Evolutionary conservation across 2,797 vertebrate species (phyloP), one percentile per base, ranked within the genome.

Genomic region (Notolabrus celidotus): DNA sequence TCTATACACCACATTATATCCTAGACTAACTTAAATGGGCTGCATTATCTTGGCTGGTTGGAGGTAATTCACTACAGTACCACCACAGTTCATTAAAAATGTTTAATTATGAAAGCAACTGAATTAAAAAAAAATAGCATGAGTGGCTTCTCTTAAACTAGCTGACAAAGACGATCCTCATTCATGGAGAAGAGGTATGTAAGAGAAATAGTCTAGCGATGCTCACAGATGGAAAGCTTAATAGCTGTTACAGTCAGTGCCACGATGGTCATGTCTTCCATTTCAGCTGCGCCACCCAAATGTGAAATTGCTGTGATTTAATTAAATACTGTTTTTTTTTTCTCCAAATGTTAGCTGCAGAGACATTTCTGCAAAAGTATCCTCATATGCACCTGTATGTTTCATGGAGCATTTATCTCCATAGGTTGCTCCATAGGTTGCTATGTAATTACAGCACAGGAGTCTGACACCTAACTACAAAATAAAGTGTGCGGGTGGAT

Each of bases 371-470:
- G 41, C 29, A 50, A 20, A 16, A 19, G 4, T 55, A 56, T 59
- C 62, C 38, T 54, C 54, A 61, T 56, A 29, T 46, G 52, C 46
- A 61, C 34, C 50, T 59, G 23, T 52, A 34, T 47, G 25, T 79
- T 54, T 71, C 55, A 33, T 59, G 29, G n/a, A n/a, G n/a, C n/a
- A n/a, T n/a, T n/a, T n/a, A n/a, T 51, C 34, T 59, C 50, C 39
- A 36, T 70, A n/a, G n/a, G n/a, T n/a, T n/a, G n/a, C 39, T 54
- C 59, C 56, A 71, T 74, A 77, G 64, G 74, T 75, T 84, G 59
- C 82, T 62, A 72, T 77, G 56, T 83, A 82, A 81, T 89, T 88
- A 84, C 57, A 74, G 81, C 74, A 57, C 56, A 76, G 59, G 81
- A 83, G 77, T 76, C 77, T 71, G 77, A 84, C 63, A 74, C 65